A percentile compares a stretch with the other conserved stretches of the same genome.
Conservation (phyloP, 2,113 vertebrate genomes). For the Anhinga anhinga region DNA sequence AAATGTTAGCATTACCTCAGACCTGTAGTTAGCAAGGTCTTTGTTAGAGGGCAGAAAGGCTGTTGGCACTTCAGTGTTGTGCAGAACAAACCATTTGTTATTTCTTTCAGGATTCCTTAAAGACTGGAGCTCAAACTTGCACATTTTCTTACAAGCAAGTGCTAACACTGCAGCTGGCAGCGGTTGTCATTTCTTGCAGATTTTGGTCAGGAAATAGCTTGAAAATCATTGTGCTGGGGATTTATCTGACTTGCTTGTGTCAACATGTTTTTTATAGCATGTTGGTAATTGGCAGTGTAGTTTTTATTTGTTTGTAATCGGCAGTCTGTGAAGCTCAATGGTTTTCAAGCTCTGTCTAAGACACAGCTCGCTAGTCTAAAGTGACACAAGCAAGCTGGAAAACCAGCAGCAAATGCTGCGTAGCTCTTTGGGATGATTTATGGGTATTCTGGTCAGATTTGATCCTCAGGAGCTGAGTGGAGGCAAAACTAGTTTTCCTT, state of each 20-base stretch:
- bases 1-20: neutral
- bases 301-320: neutral
- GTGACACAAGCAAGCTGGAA: neutral
- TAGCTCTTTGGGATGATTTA: neutral
- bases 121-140: neutral
- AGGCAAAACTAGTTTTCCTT: neutral
- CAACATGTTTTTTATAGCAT: neutral
- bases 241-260: neutral
- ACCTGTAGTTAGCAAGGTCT: neutral
- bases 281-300: neutral
- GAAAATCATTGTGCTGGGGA: neutral
- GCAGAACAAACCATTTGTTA: neutral
- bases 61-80: neutral
- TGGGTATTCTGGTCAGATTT: neutral
- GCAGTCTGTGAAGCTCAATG: neutral
- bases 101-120: neutral
- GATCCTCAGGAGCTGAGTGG: neutral
- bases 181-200: neutral
- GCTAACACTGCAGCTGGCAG: neutral
- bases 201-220: constrained; percentile 7
- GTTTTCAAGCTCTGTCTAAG: neutral
- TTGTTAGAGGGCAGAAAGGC: neutral
- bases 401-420: neutral
- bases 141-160: neutral
- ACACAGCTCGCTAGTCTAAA: neutral